Percentiles rank a stretch among this genome's conserved stretches.
Evolutionary conservation across 2,113 vertebrate genomes (phyloP).

Genomic region (Sinocyclocheilus rhinocerous): DNA sequence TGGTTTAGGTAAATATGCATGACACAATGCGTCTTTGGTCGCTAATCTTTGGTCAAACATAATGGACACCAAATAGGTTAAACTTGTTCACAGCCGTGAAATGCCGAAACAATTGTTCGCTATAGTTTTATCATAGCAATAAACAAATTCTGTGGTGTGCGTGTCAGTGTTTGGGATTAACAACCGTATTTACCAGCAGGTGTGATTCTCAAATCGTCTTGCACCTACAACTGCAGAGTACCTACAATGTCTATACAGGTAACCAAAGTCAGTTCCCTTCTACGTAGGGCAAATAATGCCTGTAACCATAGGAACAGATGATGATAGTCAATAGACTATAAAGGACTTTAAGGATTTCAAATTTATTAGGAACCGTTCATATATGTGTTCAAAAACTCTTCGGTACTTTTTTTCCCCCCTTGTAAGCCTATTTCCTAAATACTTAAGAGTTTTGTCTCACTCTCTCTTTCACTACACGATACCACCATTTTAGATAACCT

Average conservation of each 20-base stretch:
- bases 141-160: background rate
- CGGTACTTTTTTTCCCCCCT: background rate
- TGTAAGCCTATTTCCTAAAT: background rate
- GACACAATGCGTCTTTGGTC: background rate
- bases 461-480: background rate
- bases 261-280: background rate
- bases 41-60: conserved; percentile 20
- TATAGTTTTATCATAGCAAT: background rate
- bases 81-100: background rate
- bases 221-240: background rate
- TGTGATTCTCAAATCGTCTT: background rate
- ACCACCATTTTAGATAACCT: background rate
- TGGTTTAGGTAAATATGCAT: background rate
- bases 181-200: background rate
- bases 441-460: background rate
- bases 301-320: background rate
- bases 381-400: background rate
- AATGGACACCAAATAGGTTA: background rate
- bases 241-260: background rate
- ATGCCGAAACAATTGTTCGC: background rate
- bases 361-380: background rate
- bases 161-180: background rate
- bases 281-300: background rate
- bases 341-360: background rate
- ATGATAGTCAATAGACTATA: background rate